These are phyloP conservation scores for Neuroscelio doddi DNA, from an alignment of 2,888 invertebrate species.

Conservation along the genomic window DNA sequence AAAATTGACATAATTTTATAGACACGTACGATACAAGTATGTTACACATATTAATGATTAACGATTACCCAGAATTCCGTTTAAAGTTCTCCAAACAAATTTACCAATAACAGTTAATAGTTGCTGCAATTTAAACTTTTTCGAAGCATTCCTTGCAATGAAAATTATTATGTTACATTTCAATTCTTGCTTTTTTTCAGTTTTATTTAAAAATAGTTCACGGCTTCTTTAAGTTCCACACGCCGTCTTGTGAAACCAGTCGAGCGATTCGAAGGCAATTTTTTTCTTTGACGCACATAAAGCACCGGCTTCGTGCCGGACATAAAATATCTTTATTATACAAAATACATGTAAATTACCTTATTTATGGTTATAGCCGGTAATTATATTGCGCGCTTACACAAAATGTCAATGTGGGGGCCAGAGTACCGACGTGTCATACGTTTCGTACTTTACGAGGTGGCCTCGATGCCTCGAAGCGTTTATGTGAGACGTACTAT, in stretches of 20 bases:
- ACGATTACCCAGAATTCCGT: no score
- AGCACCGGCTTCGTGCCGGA: slow-evolving; percentile 55
- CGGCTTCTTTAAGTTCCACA: slow-evolving; percentile 2
- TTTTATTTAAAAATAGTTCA: background rate
- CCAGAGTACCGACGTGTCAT: slow-evolving; percentile 52
- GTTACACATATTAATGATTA: no score
- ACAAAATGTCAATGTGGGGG: slow-evolving; percentile 65
- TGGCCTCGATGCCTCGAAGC: slow-evolving; percentile 49
- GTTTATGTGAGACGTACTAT: slow-evolving; percentile 55
- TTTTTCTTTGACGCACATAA: slow-evolving; percentile 43
- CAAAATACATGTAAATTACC: slow-evolving; percentile 66
- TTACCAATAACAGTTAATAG: no score
- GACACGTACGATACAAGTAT: no score
- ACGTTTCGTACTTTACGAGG: slow-evolving; percentile 63
- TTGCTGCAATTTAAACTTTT: no score
- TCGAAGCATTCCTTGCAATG: no score
- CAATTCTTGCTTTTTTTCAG: no score
- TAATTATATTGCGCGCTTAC: slow-evolving; percentile 65
- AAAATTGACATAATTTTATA: no score
- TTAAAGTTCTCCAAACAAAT: no score
- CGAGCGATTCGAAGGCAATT: slow-evolving; percentile 5
- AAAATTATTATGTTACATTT: no score
- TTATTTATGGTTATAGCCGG: slow-evolving; percentile 65
- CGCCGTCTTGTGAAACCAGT: slow-evolving; percentile 16
- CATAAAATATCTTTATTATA: slow-evolving; percentile 65